Evolutionary conservation across 2,797 vertebrate genomes (phyloP).

Genomic region (Acipenser transmontanus): DNA sequence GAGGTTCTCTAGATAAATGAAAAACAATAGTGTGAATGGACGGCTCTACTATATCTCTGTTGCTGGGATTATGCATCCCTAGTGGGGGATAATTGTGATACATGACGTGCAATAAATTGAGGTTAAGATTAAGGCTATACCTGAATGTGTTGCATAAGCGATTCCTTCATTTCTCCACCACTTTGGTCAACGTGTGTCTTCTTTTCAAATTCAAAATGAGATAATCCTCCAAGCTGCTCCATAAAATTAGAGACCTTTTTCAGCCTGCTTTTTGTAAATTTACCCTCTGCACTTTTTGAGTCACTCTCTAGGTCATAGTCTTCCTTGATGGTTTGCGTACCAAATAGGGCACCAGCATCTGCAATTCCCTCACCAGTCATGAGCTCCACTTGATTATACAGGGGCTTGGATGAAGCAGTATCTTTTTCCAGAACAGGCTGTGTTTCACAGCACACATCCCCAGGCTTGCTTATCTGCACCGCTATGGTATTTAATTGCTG

Average conservation of each 20-base stretch:
- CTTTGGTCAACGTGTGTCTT: slow-evolving; percentile 24
- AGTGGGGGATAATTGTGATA: too few species aligned
- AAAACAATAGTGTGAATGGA: too few species aligned
- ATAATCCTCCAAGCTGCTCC: slow-evolving; percentile 35
- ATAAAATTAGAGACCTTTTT: slow-evolving; percentile 37
- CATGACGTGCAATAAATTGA: too few species aligned
- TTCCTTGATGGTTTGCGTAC: slow-evolving; percentile 16
- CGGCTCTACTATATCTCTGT: too few species aligned
- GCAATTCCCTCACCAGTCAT: slow-evolving; percentile 5
- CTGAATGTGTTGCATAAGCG: slow-evolving; percentile 74
- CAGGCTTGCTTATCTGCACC: slow-evolving; percentile 35
- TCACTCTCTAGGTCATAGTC: slow-evolving; percentile 12
- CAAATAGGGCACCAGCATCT: slow-evolving; percentile 10
- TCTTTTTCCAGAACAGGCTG: slow-evolving; percentile 20
- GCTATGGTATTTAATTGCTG: slow-evolving; percentile 59
- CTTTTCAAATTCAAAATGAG: slow-evolving; percentile 23
- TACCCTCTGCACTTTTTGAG: slow-evolving; percentile 20
- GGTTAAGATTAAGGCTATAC: slow-evolving; percentile 40
- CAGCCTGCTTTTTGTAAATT: slow-evolving; percentile 25
- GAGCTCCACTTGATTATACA: slow-evolving; percentile 16
- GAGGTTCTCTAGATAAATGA: too few species aligned
- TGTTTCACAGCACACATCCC: slow-evolving; percentile 28
- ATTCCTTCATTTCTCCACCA: slow-evolving; percentile 38
- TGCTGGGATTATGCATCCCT: too few species aligned
- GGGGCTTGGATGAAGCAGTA: slow-evolving; percentile 21